Evolutionary conservation across 1,140 invertebrate genomes (phyloP).

Genomic region (Drosophila subpulchrella): DNA sequence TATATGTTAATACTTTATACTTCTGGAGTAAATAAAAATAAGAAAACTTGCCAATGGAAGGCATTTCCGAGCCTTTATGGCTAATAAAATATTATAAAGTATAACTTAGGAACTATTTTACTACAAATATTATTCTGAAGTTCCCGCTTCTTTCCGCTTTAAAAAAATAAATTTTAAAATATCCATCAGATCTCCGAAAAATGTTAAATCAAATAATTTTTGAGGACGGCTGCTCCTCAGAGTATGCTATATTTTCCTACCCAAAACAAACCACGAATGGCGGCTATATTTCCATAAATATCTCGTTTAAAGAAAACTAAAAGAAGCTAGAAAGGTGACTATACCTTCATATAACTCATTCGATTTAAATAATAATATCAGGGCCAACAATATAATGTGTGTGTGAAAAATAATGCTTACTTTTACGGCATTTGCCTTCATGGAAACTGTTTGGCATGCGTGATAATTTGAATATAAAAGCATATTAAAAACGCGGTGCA

Average conservation of each 20-base stretch:
- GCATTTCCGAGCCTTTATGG: not conserved
- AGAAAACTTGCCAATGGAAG: not conserved
- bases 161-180: too few relatives aligned
- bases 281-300: not conserved
- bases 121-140: too few relatives aligned
- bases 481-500: slow-evolving; percentile 62
- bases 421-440: slow-evolving; percentile 31
- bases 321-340: not conserved
- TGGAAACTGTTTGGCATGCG: slow-evolving; percentile 72
- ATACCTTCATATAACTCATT: not conserved
- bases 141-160: too few relatives aligned
- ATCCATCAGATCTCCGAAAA: too few relatives aligned
- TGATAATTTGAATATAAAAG: slow-evolving; percentile 80
- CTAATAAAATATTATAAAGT: too few relatives aligned
- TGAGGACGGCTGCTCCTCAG: not conserved
- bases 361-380: slow-evolving; percentile 3
- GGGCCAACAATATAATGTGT: slow-evolving; percentile 5
- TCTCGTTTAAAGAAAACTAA: not conserved
- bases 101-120: too few relatives aligned
- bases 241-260: too few relatives aligned
- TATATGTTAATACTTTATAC: too few relatives aligned
- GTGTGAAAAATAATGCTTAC: slow-evolving; percentile 21
- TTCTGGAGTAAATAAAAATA: too few relatives aligned
- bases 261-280: not conserved
- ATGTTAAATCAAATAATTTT: too few relatives aligned